phyloP scores from a whole-genome alignment of 2,888 invertebrate species.

The Reticulitermes lucifugus region DNA sequence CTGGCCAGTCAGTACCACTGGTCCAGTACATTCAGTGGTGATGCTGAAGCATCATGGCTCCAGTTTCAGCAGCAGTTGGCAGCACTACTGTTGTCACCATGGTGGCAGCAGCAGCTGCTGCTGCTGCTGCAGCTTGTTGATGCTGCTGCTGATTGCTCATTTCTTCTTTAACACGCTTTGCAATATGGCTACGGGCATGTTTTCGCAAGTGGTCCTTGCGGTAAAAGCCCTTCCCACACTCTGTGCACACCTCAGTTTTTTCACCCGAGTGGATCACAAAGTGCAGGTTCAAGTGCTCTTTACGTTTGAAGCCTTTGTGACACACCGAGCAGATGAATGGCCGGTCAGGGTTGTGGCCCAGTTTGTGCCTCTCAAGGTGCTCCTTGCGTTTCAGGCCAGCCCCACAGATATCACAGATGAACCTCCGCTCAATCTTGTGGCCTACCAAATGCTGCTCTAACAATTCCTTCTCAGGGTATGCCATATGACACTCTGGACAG shows the following conservation, averaged over 20 bases:
- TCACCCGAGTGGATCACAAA: conserved; percentile 87
- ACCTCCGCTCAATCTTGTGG: conserved; percentile 79
- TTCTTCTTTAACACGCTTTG: conserved; percentile 80
- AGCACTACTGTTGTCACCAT: conserved; percentile 66
- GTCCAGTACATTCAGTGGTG: conserved; percentile 56
- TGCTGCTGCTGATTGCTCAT: conserved; percentile 60
- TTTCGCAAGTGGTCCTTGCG: conserved; percentile 85
- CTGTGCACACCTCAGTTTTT: conserved; percentile 82
- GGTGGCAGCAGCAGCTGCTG: conserved; percentile 57
- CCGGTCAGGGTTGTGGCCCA: conserved; percentile 84
- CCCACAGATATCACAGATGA: conserved; percentile 61
- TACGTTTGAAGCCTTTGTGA: conserved; percentile 81
- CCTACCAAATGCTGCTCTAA: conserved; percentile 77
- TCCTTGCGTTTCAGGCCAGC: conserved; percentile 77
- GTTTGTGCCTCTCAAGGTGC: conserved; percentile 81
- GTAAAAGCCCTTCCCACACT: conserved; percentile 77
- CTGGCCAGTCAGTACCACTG: conserved; percentile 18
- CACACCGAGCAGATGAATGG: conserved; percentile 84
- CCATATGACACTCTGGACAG: conserved; percentile 86
- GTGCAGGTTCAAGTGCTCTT: conserved; percentile 86
- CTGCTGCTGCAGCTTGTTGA: conserved; percentile 56
- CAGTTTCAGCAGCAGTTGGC: conserved; percentile 66
- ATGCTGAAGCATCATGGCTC: conserved; percentile 63
- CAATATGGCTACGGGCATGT: conserved; percentile 81
- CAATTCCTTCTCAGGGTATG: conserved; percentile 82